Conservation (phyloP, 2,113 vertebrate genomes). For the Paradoxurus hermaphroditus region DNA sequence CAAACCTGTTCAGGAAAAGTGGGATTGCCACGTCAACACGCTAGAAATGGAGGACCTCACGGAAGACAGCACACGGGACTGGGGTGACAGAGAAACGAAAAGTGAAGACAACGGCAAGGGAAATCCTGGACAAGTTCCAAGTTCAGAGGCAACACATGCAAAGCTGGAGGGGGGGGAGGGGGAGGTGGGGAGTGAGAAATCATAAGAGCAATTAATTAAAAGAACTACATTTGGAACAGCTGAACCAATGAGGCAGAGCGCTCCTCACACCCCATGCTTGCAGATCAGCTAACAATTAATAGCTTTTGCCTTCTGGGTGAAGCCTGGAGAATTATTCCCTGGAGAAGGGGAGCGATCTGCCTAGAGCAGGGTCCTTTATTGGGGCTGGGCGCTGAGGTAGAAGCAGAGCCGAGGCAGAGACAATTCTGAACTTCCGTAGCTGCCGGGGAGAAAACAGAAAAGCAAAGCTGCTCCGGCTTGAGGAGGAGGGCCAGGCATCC, state of each 20-base stretch:
- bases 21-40: neutral
- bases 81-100: neutral
- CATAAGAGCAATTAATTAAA: conserved; percentile 64
- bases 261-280: neutral
- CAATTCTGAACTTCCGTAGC: neutral
- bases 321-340: conserved; percentile 25
- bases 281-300: conserved; percentile 23
- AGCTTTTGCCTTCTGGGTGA: conserved; percentile 30
- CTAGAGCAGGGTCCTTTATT: neutral
- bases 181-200: conserved; percentile 47
- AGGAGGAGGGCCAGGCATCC: neutral
- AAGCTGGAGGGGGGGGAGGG: neutral
- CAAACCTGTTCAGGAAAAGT: neutral
- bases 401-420: neutral
- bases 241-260: conserved; percentile 31
- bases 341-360: neutral
- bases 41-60: neutral
- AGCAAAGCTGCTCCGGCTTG: neutral
- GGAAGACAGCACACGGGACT: neutral
- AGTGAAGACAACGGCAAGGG: neutral
- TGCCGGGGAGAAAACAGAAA: neutral
- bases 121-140: conserved; percentile 49
- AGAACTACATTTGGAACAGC: conserved; percentile 50
- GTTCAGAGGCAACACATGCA: conserved; percentile 49
- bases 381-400: neutral